phyloP scores from a whole-genome alignment of 2,113 vertebrate species.

The Chaetodon auriga region DNA sequence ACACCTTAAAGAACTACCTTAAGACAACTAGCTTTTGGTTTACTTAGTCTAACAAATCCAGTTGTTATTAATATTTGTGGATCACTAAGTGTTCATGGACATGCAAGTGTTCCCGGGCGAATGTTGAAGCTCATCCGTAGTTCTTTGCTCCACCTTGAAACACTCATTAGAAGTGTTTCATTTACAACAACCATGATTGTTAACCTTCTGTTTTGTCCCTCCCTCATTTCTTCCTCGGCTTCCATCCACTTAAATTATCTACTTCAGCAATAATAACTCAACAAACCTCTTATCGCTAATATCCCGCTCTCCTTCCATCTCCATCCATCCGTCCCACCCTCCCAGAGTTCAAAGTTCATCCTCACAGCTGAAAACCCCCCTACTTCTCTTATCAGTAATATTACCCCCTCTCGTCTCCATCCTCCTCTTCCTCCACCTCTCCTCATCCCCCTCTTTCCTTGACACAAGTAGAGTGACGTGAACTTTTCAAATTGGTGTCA shows the following conservation, averaged over 20 bases:
- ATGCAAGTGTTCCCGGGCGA: background rate
- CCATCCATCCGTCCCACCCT: conserved; percentile 27
- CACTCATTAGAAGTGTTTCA: conserved; percentile 1
- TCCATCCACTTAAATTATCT: conserved; percentile 47
- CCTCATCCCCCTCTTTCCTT: conserved; percentile 64
- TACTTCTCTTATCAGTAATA: conserved; percentile 75
- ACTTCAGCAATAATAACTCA: conserved; percentile 45
- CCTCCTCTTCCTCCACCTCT: conserved; percentile 55
- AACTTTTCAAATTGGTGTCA: conserved; percentile 85
- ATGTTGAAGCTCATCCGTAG: background rate
- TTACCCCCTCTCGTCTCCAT: conserved; percentile 60
- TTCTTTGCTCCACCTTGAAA: conserved; percentile 1
- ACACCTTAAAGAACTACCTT: too few relatives aligned
- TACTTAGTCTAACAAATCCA: background rate
- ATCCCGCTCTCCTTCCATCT: conserved; percentile 48
- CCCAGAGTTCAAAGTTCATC: conserved; percentile 57
- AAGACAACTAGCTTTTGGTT: background rate
- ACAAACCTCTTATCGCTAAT: conserved; percentile 59
- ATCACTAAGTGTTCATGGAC: background rate
- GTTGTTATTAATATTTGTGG: background rate
- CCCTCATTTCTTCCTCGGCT: conserved; percentile 18
- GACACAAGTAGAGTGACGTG: conserved; percentile 78
- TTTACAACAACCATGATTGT: conserved; percentile 33
- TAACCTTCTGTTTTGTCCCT: conserved; percentile 35
- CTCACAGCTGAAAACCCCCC: conserved; percentile 56